These are phyloP conservation scores for Coendou prehensilis DNA, from an alignment of 2,797 vertebrate genomes.

Conservation along the genomic window DNA sequence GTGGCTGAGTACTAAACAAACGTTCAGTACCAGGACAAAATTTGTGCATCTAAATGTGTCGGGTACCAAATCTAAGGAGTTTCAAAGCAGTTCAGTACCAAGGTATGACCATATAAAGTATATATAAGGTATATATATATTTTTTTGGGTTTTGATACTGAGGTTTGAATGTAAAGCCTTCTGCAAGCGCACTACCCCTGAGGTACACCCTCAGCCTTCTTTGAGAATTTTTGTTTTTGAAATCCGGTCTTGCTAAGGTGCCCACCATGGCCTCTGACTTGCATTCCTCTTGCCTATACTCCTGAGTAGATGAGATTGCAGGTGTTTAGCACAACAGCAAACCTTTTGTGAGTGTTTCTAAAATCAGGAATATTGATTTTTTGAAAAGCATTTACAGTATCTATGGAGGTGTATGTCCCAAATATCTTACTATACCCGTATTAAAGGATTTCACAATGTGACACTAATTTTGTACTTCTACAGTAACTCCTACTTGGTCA, in stretches of 20 bases:
- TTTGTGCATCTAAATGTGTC: too few species aligned
- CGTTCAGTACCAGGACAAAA: too few species aligned
- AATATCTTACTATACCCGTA: neutral
- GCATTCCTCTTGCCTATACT: neutral
- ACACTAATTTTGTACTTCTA: neutral
- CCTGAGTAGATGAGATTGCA: neutral
- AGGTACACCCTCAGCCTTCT: neutral
- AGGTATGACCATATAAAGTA: too few species aligned
- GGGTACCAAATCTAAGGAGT: too few species aligned
- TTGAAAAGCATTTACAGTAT: neutral
- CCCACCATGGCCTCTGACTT: neutral
- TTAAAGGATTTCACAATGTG: neutral
- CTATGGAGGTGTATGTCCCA: neutral
- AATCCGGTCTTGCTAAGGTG: neutral
- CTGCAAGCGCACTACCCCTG: neutral
- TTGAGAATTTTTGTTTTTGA: neutral
- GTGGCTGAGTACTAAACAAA: too few species aligned
- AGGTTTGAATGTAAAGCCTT: neutral
- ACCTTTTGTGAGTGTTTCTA: neutral
- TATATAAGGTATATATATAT: too few species aligned
- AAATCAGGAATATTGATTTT: neutral
- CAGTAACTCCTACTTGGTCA: neutral
- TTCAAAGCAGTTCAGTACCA: too few species aligned
- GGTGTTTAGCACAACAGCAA: neutral
- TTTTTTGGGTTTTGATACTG: neutral